phyloP scores from a whole-genome alignment of 2,888 invertebrate genomes.

The Ectropis crepuscularia region DNA sequence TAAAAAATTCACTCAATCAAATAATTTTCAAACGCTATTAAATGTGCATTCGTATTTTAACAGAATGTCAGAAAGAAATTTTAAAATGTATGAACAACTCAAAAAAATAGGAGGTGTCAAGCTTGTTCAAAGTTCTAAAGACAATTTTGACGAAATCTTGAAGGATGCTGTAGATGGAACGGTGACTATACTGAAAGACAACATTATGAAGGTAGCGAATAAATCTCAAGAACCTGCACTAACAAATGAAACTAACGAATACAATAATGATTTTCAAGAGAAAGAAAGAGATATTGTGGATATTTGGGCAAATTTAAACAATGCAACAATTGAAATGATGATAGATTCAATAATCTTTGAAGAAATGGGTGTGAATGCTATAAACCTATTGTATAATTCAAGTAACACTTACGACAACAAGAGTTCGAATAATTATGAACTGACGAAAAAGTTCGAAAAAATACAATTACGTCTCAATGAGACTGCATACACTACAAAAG shows the following conservation, averaged over 20 bases:
- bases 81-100: conserved; percentile 41
- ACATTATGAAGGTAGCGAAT: conserved; percentile 12
- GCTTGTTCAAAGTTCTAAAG: conserved; percentile 25
- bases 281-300: conserved; percentile 26
- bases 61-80: conserved; percentile 46
- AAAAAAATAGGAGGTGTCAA: conserved; percentile 34
- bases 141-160: conserved; percentile 38
- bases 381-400: neutral
- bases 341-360: conserved; percentile 7
- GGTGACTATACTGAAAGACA: conserved; percentile 14
- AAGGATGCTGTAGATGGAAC: conserved; percentile 39
- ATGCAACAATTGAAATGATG: conserved; percentile 23
- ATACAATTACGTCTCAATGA: neutral
- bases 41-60: conserved; percentile 51
- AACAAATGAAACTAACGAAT: neutral
- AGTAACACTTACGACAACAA: neutral
- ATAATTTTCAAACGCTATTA: conserved; percentile 44
- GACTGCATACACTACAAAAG: neutral
- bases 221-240: conserved; percentile 12
- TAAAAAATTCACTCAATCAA: conserved; percentile 36
- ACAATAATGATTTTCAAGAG: conserved; percentile 11
- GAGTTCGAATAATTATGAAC: neutral
- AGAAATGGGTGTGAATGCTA: neutral
- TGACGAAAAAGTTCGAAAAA: neutral
- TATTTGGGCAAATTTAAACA: conserved; percentile 20